These are phyloP conservation scores for Lepus americanus DNA, from an alignment of 2,113 vertebrate species.

Conservation along the genomic window DNA sequence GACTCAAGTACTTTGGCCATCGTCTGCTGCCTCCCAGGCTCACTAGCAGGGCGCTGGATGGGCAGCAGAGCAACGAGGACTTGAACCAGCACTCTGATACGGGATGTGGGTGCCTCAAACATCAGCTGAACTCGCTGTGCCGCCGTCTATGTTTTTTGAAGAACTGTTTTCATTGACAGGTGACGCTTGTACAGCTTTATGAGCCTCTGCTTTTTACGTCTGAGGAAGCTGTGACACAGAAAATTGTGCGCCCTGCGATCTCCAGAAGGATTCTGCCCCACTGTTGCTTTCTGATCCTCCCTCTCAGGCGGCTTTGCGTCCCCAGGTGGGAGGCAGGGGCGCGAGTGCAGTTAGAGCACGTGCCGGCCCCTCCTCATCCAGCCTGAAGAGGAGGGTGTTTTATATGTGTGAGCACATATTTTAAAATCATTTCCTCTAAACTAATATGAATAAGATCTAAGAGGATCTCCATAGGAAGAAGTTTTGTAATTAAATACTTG, in stretches of 20 bases:
- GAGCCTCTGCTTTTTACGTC: background rate
- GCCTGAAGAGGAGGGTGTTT: background rate
- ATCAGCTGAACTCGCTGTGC: too few species aligned
- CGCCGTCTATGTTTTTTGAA: too few species aligned
- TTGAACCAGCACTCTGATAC: too few species aligned
- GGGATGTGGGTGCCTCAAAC: too few species aligned
- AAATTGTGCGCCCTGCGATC: background rate
- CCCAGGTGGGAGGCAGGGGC: background rate
- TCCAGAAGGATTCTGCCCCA: background rate
- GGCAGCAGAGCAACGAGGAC: too few species aligned
- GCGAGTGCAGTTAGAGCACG: background rate
- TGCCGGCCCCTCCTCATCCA: background rate
- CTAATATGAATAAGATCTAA: background rate
- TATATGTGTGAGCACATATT: background rate
- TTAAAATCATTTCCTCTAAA: conserved; percentile 40
- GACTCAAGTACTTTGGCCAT: too few species aligned
- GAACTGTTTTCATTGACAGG: too few species aligned
- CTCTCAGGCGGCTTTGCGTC: background rate
- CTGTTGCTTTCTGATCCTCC: background rate
- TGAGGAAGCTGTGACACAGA: background rate
- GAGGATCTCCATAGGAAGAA: background rate
- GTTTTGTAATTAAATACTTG: conserved; percentile 24
- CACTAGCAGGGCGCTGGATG: too few species aligned
- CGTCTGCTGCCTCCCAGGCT: too few species aligned
- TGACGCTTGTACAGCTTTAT: too few species aligned